phyloP scores from a whole-genome alignment of 2,113 vertebrate genomes.

The Oostethus manadensis region DNA sequence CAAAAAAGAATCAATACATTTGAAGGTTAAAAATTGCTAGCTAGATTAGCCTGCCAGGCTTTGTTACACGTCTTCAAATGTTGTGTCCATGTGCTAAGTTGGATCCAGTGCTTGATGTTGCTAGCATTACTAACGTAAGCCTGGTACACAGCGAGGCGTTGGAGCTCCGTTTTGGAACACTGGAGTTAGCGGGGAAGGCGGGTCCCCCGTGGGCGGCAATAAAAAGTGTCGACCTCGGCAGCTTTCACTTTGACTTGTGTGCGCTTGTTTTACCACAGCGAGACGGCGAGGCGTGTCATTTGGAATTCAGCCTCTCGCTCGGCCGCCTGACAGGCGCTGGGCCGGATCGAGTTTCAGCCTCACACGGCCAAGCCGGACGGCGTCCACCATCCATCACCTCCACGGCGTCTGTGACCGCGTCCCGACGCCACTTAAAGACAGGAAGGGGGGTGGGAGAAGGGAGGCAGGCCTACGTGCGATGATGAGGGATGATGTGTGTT shows the following conservation, averaged over 20 bases:
- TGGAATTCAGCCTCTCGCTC: slow-evolving; percentile 26
- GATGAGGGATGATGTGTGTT: slow-evolving; percentile 45
- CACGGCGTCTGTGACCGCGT: slow-evolving; percentile 74
- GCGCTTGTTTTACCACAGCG: slow-evolving; percentile 44
- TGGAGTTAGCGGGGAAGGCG: no score
- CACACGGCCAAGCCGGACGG: slow-evolving; percentile 35
- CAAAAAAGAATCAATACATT: no score
- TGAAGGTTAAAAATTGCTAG: no score
- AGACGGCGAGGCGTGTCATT: slow-evolving; percentile 36
- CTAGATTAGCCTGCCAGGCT: no score
- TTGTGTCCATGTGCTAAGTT: no score
- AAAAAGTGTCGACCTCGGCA: no score
- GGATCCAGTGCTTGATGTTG: no score
- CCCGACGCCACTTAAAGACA: slow-evolving; percentile 79
- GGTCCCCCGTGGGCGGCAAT: no score
- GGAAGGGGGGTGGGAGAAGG: slow-evolving; percentile 73
- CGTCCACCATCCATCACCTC: slow-evolving; percentile 78
- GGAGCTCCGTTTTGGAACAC: no score
- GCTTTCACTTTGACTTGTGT: slow-evolving; percentile 35
- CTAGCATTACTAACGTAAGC: no score
- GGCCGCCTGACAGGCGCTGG: slow-evolving; percentile 18
- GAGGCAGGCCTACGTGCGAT: slow-evolving; percentile 29
- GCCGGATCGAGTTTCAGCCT: slow-evolving; percentile 67
- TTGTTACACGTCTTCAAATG: no score
- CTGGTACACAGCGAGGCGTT: no score